A percentile compares a stretch with the other conserved stretches of the same genome.
phyloP scores from a whole-genome alignment of 2,113 vertebrate genomes.

The Motacilla tschutschensis region DNA sequence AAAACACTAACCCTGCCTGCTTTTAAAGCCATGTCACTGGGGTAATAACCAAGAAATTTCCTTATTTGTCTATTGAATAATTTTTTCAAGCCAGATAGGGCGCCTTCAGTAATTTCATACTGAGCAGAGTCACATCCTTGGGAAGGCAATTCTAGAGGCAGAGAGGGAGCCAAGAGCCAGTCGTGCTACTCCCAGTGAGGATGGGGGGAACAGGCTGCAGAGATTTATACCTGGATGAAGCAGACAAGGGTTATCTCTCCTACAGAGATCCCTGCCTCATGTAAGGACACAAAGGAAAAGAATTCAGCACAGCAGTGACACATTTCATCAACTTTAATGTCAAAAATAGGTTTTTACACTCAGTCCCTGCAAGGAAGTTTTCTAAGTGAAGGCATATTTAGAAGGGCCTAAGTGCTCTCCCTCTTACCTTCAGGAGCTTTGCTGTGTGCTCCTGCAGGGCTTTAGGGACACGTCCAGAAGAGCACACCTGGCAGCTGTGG shows the following conservation, averaged over 20 bases:
- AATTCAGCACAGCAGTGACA: background rate
- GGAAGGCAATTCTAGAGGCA: background rate
- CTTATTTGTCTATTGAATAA: background rate
- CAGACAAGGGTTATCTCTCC: background rate
- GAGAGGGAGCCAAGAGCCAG: background rate
- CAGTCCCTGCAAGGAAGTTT: background rate
- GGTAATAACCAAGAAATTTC: background rate
- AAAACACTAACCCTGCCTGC: background rate
- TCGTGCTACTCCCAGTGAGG: fast-evolving
- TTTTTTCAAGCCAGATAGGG: background rate
- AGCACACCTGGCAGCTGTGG: background rate
- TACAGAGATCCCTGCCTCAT: background rate
- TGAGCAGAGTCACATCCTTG: background rate
- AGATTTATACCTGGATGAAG: background rate
- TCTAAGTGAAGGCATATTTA: background rate
- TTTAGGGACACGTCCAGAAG: background rate
- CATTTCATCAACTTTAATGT: background rate
- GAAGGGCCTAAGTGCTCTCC: background rate
- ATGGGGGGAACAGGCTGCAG: background rate
- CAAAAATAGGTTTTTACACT: background rate
- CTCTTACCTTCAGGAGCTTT: background rate
- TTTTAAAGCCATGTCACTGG: background rate
- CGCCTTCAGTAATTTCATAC: fast-evolving
- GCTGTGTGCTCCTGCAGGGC: background rate
- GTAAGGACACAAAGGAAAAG: background rate